phyloP scores from a whole-genome alignment of 2,888 invertebrate genomes.

The Rhamphomyia laevipes region DNA sequence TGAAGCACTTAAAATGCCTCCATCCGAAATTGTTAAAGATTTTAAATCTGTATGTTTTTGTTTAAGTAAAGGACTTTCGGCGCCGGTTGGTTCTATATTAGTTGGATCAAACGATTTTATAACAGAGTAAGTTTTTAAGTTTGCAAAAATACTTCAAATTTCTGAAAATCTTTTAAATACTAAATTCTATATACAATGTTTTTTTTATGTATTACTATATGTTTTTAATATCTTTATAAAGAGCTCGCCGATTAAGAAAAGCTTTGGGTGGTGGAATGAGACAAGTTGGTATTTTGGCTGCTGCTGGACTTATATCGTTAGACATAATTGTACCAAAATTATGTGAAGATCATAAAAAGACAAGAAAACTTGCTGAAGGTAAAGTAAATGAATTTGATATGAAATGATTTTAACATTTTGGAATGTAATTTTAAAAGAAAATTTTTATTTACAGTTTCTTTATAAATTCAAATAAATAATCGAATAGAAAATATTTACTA shows the following conservation, averaged over 20 bases:
- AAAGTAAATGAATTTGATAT: conserved; percentile 13
- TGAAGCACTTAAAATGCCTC: conserved; percentile 50
- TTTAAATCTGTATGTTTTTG: conserved; percentile 79
- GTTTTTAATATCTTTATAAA: conserved; percentile 24
- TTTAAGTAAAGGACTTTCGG: conserved; percentile 82
- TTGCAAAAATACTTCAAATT: not conserved
- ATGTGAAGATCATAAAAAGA: conserved; percentile 60
- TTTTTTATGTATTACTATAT: conserved; percentile 1
- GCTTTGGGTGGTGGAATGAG: conserved; percentile 90
- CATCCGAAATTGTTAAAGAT: conserved; percentile 51
- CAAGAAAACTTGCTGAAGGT: conserved; percentile 57
- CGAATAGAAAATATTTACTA: not conserved
- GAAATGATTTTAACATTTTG: too few relatives aligned
- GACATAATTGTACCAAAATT: conserved; percentile 63
- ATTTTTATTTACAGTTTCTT: too few relatives aligned
- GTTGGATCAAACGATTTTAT: conserved; percentile 66
- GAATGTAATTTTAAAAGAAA: too few relatives aligned
- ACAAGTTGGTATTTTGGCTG: conserved; percentile 83
- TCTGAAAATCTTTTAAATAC: not conserved
- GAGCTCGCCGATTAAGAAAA: conserved; percentile 71
- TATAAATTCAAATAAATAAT: too few relatives aligned
- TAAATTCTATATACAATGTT: not conserved
- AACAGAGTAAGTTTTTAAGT: conserved; percentile 42
- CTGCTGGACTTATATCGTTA: conserved; percentile 77
- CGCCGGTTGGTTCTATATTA: conserved; percentile 78